Evolutionary conservation across 2,113 vertebrate genomes (phyloP), one percentile per base, ranked within the genome.

Genomic region (Eira barbara): DNA sequence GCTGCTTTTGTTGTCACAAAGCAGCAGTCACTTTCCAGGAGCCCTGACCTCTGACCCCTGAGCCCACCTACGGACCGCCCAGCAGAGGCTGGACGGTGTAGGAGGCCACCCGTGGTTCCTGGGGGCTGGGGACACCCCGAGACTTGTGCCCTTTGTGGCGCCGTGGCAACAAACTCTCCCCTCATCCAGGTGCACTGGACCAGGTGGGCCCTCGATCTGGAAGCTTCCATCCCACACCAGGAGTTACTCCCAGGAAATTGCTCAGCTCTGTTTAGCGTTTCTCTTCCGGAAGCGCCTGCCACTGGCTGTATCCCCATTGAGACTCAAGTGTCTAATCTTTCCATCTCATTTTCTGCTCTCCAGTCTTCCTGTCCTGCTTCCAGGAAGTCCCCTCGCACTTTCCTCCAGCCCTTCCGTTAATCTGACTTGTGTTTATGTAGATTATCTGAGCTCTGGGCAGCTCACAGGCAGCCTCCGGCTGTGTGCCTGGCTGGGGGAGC

Each of bases 101-200:
- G 13, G 73, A 27, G 73, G 73, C 3, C 2, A 0, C 36, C 71
- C 2, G 1, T 0, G 6, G 23, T 36, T 6, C 23, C 36, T 3
- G 15, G 36, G 17, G 13, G 73, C 71, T 8, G 73, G 73, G 1
- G 13, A 42, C 25, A 27, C 25, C 73, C 73, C 6, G 3, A 29
- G 39, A 14, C 6, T 27, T 21, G 3, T 25, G 21, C 12, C 39
- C 71, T 23, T 4, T 2, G n/a, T 11, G 34, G 34, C 17, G 1
- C 69, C 20, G 0, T 21, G 36, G 36, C 36, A 7, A 23, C 12
- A 8, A 27, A 23, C 71, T 76, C 12, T 45, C 73, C 39, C 39
- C 73, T 13, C 6, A 3, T 13, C 39, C 39, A 25, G 2, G 12
- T 3, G 73, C 39, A 1, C 73, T 4, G 39, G 39, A 7, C 73